Conservation (phyloP, 1,140 invertebrate species). For the Drosophila seguyi region DNA sequence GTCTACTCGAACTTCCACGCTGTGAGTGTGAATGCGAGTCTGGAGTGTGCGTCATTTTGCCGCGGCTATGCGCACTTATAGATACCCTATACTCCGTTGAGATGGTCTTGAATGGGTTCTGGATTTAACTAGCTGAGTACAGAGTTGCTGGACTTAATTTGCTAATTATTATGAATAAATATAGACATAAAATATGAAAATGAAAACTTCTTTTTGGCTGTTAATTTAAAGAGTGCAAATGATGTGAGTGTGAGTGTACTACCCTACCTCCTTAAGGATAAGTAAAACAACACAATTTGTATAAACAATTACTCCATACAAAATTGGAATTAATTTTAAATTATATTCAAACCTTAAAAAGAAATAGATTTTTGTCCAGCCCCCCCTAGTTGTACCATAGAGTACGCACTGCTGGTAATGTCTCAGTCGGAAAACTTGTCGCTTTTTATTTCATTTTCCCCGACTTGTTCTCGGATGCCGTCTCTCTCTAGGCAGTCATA, state of each 20-base stretch:
- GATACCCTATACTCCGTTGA: constrained; percentile 16
- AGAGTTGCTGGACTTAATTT: not conserved
- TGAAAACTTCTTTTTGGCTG: not conserved
- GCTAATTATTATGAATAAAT: not conserved
- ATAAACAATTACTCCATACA: too few species aligned
- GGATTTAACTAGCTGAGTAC: too few species aligned
- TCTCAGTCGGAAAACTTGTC: constrained; percentile 9
- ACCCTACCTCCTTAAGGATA: too few species aligned
- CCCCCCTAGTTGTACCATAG: too few species aligned
- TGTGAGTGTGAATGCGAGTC: constrained; percentile 16
- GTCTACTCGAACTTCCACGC: constrained; percentile 25
- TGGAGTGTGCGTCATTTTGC: constrained; percentile 10
- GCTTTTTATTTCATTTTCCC: constrained; percentile 50
- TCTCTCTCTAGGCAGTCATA: constrained; percentile 24
- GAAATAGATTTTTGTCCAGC: too few species aligned
- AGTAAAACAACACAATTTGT: too few species aligned
- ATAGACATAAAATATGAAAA: not conserved
- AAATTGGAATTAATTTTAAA: too few species aligned
- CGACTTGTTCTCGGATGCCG: constrained; percentile 62
- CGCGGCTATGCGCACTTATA: not conserved
- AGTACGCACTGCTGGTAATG: constrained; percentile 5
- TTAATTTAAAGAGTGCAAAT: too few species aligned
- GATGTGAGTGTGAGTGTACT: too few species aligned
- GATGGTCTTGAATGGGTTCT: not conserved
- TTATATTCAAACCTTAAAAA: too few species aligned